Conservation (phyloP, 2,113 vertebrate genomes). For the Saguinus imperator region DNA sequence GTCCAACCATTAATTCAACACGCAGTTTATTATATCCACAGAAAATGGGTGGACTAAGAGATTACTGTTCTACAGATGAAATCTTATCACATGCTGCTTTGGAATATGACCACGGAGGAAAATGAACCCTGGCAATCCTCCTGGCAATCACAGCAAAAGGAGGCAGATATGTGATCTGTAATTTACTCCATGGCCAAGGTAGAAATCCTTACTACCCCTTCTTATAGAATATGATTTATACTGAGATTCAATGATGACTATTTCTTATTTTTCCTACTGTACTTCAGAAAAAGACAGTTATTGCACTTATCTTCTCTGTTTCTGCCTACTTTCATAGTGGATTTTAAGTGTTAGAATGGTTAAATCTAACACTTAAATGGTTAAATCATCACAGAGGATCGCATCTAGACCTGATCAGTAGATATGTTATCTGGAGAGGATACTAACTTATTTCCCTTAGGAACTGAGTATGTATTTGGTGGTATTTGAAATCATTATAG, state of each 20-base stretch:
- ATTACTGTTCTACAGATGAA: background rate
- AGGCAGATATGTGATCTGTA: background rate
- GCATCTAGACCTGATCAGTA: background rate
- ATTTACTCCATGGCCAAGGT: background rate
- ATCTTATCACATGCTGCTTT: background rate
- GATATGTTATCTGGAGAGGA: background rate
- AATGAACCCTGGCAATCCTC: background rate
- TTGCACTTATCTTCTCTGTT: background rate
- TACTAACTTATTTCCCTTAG: background rate
- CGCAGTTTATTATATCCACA: background rate
- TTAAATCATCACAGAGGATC: background rate
- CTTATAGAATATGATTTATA: background rate
- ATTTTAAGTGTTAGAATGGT: background rate
- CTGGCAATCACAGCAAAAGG: background rate
- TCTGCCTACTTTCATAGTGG: background rate
- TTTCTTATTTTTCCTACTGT: background rate
- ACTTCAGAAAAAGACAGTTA: background rate
- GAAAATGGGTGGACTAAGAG: background rate
- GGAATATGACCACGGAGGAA: background rate
- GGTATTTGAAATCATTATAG: background rate
- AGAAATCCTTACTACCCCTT: background rate
- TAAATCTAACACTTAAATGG: too few species aligned
- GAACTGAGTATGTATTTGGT: background rate
- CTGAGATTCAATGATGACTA: background rate
- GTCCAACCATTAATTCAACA: background rate